A percentile compares a stretch with the other conserved stretches of the same genome.
Conservation (phyloP, 2,113 vertebrate species). For the Miniopterus natalensis region DNA sequence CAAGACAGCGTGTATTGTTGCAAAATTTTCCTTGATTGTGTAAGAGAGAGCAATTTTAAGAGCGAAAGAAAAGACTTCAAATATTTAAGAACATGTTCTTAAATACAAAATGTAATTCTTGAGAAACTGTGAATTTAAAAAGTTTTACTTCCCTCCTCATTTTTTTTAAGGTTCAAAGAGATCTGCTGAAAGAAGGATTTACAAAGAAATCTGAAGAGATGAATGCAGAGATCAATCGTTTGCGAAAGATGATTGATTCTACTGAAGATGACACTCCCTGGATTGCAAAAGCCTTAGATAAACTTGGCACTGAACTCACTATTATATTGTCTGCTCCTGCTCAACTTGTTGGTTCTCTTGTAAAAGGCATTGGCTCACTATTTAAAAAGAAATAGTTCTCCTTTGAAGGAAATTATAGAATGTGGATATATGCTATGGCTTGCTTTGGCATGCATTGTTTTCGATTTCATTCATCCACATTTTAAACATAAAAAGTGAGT, state of each 20-base stretch:
- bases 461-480: not conserved
- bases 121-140: not conserved
- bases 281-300: accelerated
- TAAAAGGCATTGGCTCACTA: accelerated
- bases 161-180: not conserved
- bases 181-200: conserved; percentile 24
- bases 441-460: not conserved
- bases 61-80: not conserved
- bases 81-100: not conserved
- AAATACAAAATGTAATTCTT: not conserved
- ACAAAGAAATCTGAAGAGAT: conserved; percentile 17
- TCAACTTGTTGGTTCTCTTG: accelerated
- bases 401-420: not conserved
- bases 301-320: accelerated
- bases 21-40: not conserved
- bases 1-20: not conserved
- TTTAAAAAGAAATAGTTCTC: not conserved
- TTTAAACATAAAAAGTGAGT: not conserved
- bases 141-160: not conserved
- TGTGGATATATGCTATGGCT: not conserved
- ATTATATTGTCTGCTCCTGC: accelerated
- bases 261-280: accelerated
- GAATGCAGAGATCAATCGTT: not conserved
- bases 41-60: not conserved
- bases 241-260: not conserved